Percentiles rank a stretch among this genome's conserved stretches.
Conservation (phyloP, 1,140 invertebrate genomes). For the Battus philenor region DNA sequence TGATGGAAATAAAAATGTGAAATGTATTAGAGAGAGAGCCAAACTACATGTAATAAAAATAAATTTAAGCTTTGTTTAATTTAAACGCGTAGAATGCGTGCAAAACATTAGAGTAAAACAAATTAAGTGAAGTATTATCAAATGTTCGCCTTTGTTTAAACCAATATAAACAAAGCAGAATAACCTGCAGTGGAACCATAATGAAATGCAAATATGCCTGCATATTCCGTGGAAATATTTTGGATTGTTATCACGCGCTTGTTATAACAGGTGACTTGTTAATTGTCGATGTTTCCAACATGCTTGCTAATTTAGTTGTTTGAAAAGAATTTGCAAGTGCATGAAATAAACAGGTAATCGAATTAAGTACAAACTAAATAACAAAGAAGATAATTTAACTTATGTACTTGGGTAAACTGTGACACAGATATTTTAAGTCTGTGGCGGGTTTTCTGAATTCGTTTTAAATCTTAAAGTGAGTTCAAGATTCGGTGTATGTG, state of each 20-base stretch:
- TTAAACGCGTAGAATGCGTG: too few relatives aligned
- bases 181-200: slow-evolving; percentile 27
- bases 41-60: too few relatives aligned
- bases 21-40: too few relatives aligned
- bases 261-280: slow-evolving; percentile 34
- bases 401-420: too few relatives aligned
- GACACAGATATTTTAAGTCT: too few relatives aligned
- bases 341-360: background rate
- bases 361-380: background rate
- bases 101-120: background rate
- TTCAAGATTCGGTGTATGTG: too few relatives aligned
- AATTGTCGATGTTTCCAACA: background rate
- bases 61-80: too few relatives aligned
- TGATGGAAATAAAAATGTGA: too few relatives aligned
- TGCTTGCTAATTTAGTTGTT: background rate
- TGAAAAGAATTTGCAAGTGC: background rate
- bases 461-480: too few relatives aligned
- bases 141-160: slow-evolving; percentile 20
- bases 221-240: slow-evolving; percentile 35
- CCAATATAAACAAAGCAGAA: slow-evolving; percentile 33
- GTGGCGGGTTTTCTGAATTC: too few relatives aligned
- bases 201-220: slow-evolving; percentile 45
- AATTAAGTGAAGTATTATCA: background rate
- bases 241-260: slow-evolving; percentile 21
- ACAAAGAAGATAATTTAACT: slow-evolving; percentile 1